These are phyloP conservation scores for Diarsia rubi DNA, from an alignment of 2,888 invertebrate species.

Conservation along the genomic window DNA sequence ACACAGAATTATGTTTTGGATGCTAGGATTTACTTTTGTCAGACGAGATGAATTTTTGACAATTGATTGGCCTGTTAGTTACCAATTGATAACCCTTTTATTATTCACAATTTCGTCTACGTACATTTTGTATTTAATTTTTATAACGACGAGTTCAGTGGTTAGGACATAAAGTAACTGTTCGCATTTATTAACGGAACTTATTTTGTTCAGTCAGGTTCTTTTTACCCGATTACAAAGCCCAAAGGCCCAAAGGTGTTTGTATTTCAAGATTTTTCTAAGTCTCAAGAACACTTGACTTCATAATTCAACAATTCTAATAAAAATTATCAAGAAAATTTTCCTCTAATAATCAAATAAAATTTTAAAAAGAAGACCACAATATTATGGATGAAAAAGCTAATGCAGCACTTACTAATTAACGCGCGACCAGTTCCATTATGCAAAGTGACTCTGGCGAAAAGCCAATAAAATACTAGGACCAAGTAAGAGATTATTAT, in stretches of 20 bases:
- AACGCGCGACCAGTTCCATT: slow-evolving; percentile 44
- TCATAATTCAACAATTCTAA: no score
- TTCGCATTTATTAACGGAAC: neutral
- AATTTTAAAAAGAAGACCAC: neutral
- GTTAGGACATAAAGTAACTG: neutral
- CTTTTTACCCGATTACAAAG: no score
- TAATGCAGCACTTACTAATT: slow-evolving; percentile 47
- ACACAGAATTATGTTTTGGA: neutral
- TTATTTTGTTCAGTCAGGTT: neutral
- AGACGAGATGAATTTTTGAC: neutral
- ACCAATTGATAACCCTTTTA: neutral
- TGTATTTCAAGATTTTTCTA: no score
- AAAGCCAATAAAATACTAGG: slow-evolving; percentile 46
- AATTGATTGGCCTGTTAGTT: neutral
- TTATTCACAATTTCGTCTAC: neutral
- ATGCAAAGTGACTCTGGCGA: slow-evolving; percentile 50
- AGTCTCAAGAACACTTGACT: no score
- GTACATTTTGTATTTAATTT: neutral
- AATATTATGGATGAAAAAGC: slow-evolving; percentile 37
- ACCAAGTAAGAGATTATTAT: slow-evolving; percentile 25
- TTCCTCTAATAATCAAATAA: neutral
- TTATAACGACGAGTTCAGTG: neutral
- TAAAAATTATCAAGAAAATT: no score
- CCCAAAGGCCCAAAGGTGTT: no score
- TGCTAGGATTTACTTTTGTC: neutral